These are phyloP conservation scores for Dinoponera quadriceps DNA, from an alignment of 1,140 invertebrate genomes.

Conservation along the genomic window DNA sequence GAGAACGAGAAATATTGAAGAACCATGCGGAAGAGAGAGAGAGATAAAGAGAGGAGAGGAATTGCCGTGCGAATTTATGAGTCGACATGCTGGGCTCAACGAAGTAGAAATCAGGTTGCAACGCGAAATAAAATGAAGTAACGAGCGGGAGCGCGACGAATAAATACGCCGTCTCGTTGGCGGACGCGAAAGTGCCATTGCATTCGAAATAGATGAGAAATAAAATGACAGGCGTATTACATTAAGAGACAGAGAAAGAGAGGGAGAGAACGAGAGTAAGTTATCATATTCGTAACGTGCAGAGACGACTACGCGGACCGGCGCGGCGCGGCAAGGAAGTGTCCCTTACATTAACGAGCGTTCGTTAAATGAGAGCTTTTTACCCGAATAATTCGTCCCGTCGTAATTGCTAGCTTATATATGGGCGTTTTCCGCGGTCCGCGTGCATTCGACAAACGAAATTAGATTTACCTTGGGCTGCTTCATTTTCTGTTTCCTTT, in stretches of 20 bases:
- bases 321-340: neutral
- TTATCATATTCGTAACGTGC: conserved; percentile 14
- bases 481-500: neutral
- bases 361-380: neutral
- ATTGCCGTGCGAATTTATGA: conserved; percentile 17
- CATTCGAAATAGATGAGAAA: neutral
- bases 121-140: conserved; percentile 22
- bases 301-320: neutral
- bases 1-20: conserved; percentile 1
- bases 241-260: neutral
- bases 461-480: conserved; percentile 2
- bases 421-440: neutral
- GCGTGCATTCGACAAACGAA: neutral
- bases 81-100: conserved; percentile 6
- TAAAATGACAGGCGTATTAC: neutral
- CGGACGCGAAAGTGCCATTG: neutral
- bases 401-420: neutral
- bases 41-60: neutral
- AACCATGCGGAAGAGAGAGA: neutral
- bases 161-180: neutral
- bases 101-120: conserved; percentile 28
- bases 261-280: neutral
- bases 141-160: neutral
- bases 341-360: neutral
- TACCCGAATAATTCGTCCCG: neutral